Conservation (phyloP, 2,113 vertebrate species). For the Syrrhaptes paradoxus region DNA sequence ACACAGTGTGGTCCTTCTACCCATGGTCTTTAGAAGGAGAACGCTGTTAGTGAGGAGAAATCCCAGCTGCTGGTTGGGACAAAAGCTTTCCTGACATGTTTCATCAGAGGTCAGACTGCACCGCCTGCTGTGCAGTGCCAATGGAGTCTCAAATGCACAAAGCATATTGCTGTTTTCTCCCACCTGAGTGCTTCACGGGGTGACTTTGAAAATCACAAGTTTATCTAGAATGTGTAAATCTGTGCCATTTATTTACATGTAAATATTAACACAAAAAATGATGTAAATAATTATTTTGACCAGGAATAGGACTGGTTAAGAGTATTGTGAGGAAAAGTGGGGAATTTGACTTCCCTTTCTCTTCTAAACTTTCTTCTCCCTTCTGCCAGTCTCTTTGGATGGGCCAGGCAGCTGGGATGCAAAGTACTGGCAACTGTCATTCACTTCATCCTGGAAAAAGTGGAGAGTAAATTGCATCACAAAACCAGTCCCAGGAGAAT, state of each 20-base stretch:
- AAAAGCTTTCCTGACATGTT: rapidly evolving
- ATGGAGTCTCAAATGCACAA: background rate
- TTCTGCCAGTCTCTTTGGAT: background rate
- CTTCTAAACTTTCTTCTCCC: background rate
- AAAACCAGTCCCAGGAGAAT: background rate
- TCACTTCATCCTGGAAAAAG: background rate
- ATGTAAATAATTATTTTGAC: background rate
- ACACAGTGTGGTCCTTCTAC: background rate
- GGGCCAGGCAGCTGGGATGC: background rate
- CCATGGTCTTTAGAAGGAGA: background rate
- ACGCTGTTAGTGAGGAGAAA: background rate
- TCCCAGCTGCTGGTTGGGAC: background rate
- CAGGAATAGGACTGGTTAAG: background rate
- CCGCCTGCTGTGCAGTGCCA: background rate
- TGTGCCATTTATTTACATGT: background rate
- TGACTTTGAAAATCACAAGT: background rate
- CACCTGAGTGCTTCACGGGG: rapidly evolving
- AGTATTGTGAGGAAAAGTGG: background rate
- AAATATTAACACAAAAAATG: background rate
- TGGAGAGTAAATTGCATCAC: background rate
- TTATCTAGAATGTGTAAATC: background rate
- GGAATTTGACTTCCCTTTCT: background rate
- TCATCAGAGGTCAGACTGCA: background rate
- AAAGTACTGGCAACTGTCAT: background rate
- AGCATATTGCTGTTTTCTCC: background rate